phyloP scores from a whole-genome alignment of 2,113 vertebrate genomes.

The Pithys albifrons region DNA sequence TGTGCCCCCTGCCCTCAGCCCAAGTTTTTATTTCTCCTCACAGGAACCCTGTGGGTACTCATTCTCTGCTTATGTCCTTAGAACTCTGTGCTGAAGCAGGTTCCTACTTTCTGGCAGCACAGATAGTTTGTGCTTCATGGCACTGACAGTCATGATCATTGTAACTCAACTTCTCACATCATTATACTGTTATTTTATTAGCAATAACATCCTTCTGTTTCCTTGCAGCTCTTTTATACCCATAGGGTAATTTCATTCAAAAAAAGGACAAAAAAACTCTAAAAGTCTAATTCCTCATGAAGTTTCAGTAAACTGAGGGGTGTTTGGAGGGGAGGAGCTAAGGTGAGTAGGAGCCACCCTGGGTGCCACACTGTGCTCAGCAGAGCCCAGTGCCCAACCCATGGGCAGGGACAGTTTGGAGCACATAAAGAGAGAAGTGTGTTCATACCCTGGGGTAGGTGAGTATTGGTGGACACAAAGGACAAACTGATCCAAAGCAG shows the following conservation, averaged over 20 bases:
- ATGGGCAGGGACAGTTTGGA: background rate
- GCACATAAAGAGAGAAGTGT: background rate
- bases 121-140: background rate
- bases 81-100: background rate
- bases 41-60: background rate
- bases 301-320: background rate
- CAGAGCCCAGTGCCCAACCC: background rate
- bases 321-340: background rate
- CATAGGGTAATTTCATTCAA: background rate
- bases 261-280: background rate
- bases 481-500: background rate
- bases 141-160: background rate
- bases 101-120: background rate
- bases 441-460: background rate
- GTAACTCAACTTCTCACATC: background rate
- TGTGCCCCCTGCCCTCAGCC: background rate
- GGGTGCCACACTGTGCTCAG: background rate
- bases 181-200: background rate
- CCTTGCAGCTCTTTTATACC: background rate
- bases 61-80: background rate
- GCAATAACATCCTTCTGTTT: background rate
- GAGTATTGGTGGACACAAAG: background rate
- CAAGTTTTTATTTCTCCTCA: background rate
- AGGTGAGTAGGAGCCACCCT: background rate
- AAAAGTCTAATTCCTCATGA: background rate